Base-by-base conservation (phyloP, 2,888 invertebrate genomes). In the Campopleginae sp. region DNA sequence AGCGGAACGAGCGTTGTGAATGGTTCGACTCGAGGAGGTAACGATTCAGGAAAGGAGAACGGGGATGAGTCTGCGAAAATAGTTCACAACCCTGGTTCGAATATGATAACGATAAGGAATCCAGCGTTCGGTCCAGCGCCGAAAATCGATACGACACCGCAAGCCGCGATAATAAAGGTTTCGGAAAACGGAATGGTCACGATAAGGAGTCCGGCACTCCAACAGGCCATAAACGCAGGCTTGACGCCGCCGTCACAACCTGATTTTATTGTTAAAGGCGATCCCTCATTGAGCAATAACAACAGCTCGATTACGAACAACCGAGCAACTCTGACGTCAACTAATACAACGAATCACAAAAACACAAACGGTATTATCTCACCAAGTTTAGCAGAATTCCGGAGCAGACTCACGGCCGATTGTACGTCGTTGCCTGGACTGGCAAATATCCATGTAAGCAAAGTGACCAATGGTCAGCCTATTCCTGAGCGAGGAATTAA, bases 161-260 rank as follows among this genome's bases (percentile, higher is more conserved):
- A 96, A 74, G 96, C 96, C 3, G 95, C 96, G 4, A 96, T 96
- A 86, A 96, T 96, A 88, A 96, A 96, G 88, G 93, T 94, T 10
- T 96, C 96, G 87, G 96, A 96, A 85, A 96, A 96, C 90, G 97
- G 97, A 12, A 97, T 97, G 97, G 97, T 97, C 84, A 97, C 97
- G 0, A 98, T 97, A 72, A 94, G 97, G 14, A 97, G 97, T 93
- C 97, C 97, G 0, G 92, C 96, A 0, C 94, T 96, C 93, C 95
- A 94, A 33, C 94, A 92, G 31, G 93, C 94, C 0, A 94, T 94
- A 65, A 93, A 94, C 61, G 93, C 93, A 0, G 94, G 93, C 3
- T 81, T 93, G n/a, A 91, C 93, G 23, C 92, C 93, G 4, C 91
- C 93, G 0, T 90, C 93, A 0, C 93, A 93, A 72, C 93, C 93